Evolutionary conservation across 2,888 invertebrate genomes (phyloP).

Genomic region (Drosophila sordidula): DNA sequence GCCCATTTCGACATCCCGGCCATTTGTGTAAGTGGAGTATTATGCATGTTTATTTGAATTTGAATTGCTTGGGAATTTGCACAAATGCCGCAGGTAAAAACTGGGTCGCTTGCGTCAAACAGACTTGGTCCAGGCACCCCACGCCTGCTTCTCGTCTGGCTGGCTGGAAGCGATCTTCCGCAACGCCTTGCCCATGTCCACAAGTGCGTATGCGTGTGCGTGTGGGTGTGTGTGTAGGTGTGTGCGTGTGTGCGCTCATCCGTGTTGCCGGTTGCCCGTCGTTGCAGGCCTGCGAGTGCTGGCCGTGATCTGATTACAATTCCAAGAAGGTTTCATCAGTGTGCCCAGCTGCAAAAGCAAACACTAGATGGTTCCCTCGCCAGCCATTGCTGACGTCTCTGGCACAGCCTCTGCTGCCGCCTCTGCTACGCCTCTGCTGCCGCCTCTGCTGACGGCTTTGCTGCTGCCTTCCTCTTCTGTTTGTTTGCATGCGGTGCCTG

Average conservation of each 20-base stretch:
- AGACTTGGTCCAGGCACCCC: slow-evolving; percentile 5
- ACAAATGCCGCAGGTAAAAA: slow-evolving; percentile 12
- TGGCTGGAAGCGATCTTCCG: slow-evolving; percentile 5
- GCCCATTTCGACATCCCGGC: not conserved
- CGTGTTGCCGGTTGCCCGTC: slow-evolving; percentile 10
- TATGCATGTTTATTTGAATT: slow-evolving; percentile 27
- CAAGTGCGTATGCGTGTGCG: too few species aligned
- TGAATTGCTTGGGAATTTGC: slow-evolving; percentile 19
- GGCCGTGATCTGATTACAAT: slow-evolving; percentile 72
- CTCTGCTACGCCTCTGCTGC: not conserved
- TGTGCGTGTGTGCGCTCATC: slow-evolving; percentile 9
- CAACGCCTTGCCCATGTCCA: not conserved
- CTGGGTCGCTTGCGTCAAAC: slow-evolving; percentile 8
- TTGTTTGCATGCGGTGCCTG: slow-evolving; percentile 36
- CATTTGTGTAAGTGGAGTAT: slow-evolving; percentile 21
- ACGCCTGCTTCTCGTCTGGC: not conserved
- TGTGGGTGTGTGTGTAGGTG: not conserved
- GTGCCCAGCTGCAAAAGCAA: slow-evolving; percentile 26
- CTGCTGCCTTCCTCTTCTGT: slow-evolving; percentile 1
- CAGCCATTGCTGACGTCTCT: slow-evolving; percentile 18
- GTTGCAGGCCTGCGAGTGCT: slow-evolving; percentile 21
- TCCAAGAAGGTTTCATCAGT: slow-evolving; percentile 61
- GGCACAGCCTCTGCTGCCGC: not conserved
- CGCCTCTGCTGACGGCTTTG: not conserved
- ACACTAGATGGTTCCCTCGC: slow-evolving; percentile 23